Evolutionary conservation across 1,140 invertebrate species (phyloP), one percentile per base, ranked within the genome.

Genomic region (Drosophila cardini): DNA sequence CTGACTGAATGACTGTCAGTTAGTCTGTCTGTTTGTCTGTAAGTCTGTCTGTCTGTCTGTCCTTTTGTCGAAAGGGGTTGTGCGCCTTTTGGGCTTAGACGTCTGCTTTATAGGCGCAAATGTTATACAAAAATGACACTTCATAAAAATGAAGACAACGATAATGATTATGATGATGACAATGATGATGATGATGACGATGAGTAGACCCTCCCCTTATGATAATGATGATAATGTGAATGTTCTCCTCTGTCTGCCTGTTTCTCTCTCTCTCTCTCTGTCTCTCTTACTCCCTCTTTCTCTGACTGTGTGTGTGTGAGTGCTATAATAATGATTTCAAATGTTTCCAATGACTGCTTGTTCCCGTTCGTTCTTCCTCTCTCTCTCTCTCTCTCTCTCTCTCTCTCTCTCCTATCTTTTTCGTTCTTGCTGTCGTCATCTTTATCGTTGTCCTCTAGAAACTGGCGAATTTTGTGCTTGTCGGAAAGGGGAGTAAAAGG

Each of bases 121-220:
- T 72, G 84, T 64, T 76, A 80, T 77, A 86, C 79, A 87, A 80
- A 86, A 86, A 82, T 86, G 82, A 82, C 84, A 87, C 84, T 87
- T 89, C 84, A 89, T 87, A 87, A 89, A 87, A 89, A 72, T 83
- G 67, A 87, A 79, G 79, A 74, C 76, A 60, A 87, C 72, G 76
- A 87, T 87, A 80, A 87, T 79, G 83, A 84, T 83, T 67, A 83
- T 76, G 63, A 55, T 56, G 18, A 67, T 70, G 77, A 68, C 11
- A 65, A 63, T 45, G 56, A 62, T 48, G 56, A 60, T 36, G 53
- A 67, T 30, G 52, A 63, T 18, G 64, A 21, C 5, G 34, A 48
- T 26, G 46, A 48, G 46, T 15, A 4, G 7, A 21, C 46, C 50
- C 70, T 56, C 68, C 38, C 16, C 56, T 68, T 10, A 55, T 46